Evolutionary conservation across 1,140 invertebrate species (phyloP), one percentile per base, ranked within the genome.

Genomic region (Coptotermes formosanus): DNA sequence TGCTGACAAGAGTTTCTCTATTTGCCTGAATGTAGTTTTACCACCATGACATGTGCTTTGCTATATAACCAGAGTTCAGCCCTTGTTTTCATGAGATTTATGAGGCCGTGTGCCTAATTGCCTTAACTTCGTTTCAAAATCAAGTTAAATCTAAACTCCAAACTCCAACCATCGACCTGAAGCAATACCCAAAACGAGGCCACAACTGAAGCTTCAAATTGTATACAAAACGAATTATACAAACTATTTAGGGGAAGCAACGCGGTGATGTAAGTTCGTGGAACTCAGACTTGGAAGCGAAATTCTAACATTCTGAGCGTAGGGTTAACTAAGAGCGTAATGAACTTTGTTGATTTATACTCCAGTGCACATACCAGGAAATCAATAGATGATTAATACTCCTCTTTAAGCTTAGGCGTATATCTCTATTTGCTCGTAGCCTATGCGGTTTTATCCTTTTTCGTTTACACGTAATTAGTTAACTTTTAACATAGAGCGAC

Each of bases 211-310:
- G 64, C 64, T 75, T 30, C 64, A 25, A 75, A 75, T 75, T 75
- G 64, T 75, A 75, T 75, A 75, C 64, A 25, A 75, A 75, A 75
- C 64, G 64, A 75, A 30, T 30, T 75, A 30, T 75, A 75, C 64
- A 75, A 75, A 75, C 64, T 75, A 75, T 75, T 75, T 75, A 9
- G 64, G 7, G 64, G 64, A 30, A 75, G 14, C 64, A 75, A 30
- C 25, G 7, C 6, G n/a, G 25, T 30, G n/a, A 6, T 30, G n/a
- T 75, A 75, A 75, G 64, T 75, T 75, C 14, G n/a, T 30, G 64
- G 14, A 75, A 75, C 64, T 75, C 25, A 30, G n/a, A 12, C 64
- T 8, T 25, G 25, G 7, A 4, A 75, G 25, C 25, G 64, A 75
- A 75, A 75, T 75, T n/a, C 14, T 25, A 75, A 75, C n/a, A 75